These are phyloP conservation scores for Eulemur albifrons DNA, from an alignment of 2,797 vertebrate species.

Conservation along the genomic window DNA sequence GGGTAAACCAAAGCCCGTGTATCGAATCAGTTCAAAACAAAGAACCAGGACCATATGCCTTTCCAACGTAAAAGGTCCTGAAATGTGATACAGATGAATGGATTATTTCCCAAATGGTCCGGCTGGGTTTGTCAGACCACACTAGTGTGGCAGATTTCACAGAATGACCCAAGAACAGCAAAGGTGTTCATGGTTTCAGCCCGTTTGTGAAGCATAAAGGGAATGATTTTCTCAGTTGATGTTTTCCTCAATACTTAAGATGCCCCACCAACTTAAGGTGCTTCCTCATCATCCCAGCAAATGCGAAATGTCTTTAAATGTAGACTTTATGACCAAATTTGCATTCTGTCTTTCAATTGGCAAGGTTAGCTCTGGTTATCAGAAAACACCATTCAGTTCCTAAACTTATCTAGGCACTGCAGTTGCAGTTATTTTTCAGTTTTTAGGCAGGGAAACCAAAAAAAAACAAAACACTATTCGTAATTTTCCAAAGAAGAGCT, in stretches of 20 bases:
- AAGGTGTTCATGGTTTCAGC: background rate
- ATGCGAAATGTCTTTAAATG: conserved; percentile 45
- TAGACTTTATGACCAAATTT: conserved; percentile 58
- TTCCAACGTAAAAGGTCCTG: background rate
- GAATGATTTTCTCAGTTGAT: background rate
- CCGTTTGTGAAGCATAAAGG: background rate
- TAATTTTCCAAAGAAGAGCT: conserved; percentile 72
- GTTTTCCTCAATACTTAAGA: background rate
- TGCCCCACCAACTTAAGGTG: background rate
- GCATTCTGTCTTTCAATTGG: conserved; percentile 40
- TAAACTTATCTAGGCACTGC: conserved; percentile 60
- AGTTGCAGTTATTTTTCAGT: conserved; percentile 73
- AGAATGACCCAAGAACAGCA: background rate
- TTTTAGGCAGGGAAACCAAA: conserved; percentile 59
- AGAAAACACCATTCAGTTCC: conserved; percentile 79
- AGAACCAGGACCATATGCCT: background rate
- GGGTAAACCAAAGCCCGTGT: background rate
- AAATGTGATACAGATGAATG: background rate
- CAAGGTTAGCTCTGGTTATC: conserved; percentile 75
- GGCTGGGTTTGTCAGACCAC: background rate
- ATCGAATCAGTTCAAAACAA: background rate
- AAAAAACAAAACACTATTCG: conserved; percentile 53
- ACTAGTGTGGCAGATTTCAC: background rate
- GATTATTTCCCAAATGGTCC: background rate
- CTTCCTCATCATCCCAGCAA: background rate